A percentile compares a stretch with the other conserved stretches of the same genome.
These are phyloP conservation scores for Haemorhous mexicanus DNA, from an alignment of 2,113 vertebrate species.

Conservation along the genomic window DNA sequence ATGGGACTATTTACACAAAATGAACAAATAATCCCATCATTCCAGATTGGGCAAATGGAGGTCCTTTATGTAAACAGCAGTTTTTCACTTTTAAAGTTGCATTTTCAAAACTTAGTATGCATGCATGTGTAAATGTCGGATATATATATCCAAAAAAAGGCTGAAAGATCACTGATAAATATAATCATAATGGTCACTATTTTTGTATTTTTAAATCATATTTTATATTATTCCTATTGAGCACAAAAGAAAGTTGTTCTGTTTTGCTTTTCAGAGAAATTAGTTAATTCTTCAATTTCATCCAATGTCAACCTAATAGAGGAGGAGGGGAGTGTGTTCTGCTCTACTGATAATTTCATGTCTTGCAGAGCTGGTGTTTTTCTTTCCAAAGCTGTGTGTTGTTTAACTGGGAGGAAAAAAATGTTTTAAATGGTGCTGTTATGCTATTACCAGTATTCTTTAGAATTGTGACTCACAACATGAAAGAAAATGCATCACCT, in stretches of 20 bases:
- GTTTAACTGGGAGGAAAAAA: background rate
- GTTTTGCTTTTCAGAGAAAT: background rate
- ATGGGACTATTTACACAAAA: background rate
- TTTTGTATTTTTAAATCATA: background rate
- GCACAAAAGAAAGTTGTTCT: background rate
- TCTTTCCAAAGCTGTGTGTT: background rate
- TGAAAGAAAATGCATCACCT: background rate
- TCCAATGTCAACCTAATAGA: background rate
- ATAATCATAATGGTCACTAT: background rate
- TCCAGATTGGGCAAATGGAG: background rate
- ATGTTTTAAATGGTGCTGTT: background rate
- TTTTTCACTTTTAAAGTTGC: background rate
- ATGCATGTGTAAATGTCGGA: background rate
- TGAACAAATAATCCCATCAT: background rate
- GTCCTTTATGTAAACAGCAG: background rate
- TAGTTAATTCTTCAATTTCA: background rate
- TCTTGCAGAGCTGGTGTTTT: background rate
- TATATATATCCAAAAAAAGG: background rate
- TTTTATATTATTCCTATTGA: background rate
- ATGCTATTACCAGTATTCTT: background rate
- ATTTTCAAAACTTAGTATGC: background rate
- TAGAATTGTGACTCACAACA: background rate
- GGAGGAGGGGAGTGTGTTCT: background rate
- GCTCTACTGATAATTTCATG: background rate
- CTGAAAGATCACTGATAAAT: background rate